phyloP scores from a whole-genome alignment of 2,797 vertebrate genomes.

The Meriones psammophilus region DNA sequence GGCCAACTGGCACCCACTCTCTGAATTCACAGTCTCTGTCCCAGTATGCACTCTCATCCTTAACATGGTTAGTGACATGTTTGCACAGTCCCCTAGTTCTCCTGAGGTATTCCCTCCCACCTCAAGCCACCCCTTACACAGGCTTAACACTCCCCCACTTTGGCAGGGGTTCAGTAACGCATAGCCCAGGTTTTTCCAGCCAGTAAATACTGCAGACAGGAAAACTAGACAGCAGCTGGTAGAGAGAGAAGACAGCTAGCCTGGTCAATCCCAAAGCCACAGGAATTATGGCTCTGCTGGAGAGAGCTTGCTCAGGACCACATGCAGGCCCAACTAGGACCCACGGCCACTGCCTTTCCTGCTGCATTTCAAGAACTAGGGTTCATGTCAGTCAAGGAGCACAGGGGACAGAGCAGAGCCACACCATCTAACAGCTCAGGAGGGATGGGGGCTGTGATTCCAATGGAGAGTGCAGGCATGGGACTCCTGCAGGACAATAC shows the following conservation, averaged over 20 bases:
- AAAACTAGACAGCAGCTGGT: neutral
- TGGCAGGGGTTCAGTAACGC: neutral
- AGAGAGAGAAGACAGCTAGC: neutral
- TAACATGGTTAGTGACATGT: neutral
- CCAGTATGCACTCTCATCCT: neutral
- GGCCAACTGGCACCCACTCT: neutral
- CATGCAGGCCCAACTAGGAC: neutral
- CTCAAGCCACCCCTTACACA: neutral
- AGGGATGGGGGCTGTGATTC: neutral
- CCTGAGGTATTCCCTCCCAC: neutral
- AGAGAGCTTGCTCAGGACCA: neutral
- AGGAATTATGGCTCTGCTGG: neutral
- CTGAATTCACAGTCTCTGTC: neutral
- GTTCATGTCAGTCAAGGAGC: neutral
- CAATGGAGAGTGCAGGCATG: neutral
- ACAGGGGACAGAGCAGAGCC: neutral
- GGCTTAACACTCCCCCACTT: neutral
- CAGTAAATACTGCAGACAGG: neutral
- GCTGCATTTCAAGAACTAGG: neutral
- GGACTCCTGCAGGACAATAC: neutral
- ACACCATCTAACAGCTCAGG: neutral
- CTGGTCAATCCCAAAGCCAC: neutral
- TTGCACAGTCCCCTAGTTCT: neutral
- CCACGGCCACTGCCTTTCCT: neutral
- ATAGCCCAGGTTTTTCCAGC: neutral